Evolutionary conservation across 2,113 vertebrate genomes (phyloP).

Genomic region (Tupaia chinensis): DNA sequence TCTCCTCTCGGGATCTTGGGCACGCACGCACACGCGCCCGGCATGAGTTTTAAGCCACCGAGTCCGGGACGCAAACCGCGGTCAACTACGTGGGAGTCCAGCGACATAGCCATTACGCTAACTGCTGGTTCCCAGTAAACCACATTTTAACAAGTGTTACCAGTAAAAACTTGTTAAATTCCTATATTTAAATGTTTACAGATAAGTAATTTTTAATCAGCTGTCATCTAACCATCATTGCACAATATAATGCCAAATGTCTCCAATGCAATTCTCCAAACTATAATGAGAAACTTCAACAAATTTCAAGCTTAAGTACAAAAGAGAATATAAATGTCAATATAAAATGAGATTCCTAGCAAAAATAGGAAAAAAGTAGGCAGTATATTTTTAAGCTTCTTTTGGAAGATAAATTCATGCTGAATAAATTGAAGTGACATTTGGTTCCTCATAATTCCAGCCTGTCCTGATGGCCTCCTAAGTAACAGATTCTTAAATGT

Average conservation of each 20-base stretch:
- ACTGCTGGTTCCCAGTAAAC: neutral
- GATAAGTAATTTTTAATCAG: slow-evolving; percentile 44
- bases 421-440: slow-evolving; percentile 83
- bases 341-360: slow-evolving; percentile 67
- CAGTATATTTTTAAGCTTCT: slow-evolving; percentile 73
- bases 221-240: neutral
- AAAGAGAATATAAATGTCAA: slow-evolving; percentile 69
- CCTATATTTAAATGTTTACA: slow-evolving; percentile 26
- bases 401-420: slow-evolving; percentile 76
- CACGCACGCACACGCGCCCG: too few relatives aligned
- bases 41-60: too few relatives aligned
- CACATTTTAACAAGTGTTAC: slow-evolving; percentile 29
- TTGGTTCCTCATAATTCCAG: slow-evolving; percentile 79
- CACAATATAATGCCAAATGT: slow-evolving; percentile 36
- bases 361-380: slow-evolving; percentile 68
- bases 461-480: slow-evolving; percentile 72
- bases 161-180: neutral
- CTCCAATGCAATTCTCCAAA: slow-evolving; percentile 14
- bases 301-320: slow-evolving; percentile 67
- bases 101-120: too few relatives aligned
- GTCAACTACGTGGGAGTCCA: too few relatives aligned
- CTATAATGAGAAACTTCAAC: slow-evolving; percentile 28
- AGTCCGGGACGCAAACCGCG: too few relatives aligned
- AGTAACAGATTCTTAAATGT: slow-evolving; percentile 74
- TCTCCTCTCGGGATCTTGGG: too few relatives aligned